Evolutionary conservation across 2,888 invertebrate genomes (phyloP), one percentile per base, ranked within the genome.

Genomic region (Scaptomyza polygonia): DNA sequence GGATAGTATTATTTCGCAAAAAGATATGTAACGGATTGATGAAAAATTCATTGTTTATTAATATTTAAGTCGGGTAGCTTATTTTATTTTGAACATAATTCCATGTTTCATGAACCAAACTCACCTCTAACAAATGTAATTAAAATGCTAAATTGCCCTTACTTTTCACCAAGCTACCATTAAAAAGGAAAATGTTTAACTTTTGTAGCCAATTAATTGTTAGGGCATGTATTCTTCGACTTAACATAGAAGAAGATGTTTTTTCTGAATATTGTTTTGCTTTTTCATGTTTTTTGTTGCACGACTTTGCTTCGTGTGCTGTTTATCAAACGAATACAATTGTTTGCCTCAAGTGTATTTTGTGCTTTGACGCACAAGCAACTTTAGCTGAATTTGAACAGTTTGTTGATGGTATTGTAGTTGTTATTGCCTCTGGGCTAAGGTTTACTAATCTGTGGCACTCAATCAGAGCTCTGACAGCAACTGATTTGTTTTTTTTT

Each of bases 241-340:
- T 11, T 48, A n/a, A 12, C n/a, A 12, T 9, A 5, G 18, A 32
- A 4, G 9, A n/a, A 32, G 5, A n/a, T 49, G 21, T 3, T 11
- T 7, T 2, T 18, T 12, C 8, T 43, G 43, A 7, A 5, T 43
- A 6, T 27, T 32, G 11, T 27, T 32, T 5, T n/a, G n/a, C 5
- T 21, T 27, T 4, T n/a, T 27, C n/a, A 3, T 40, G 4, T 55
- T 58, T 55, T 54, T 45, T 40, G 55, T 55, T 57, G 71, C 78
- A 75, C 78, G 72, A 77, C 67, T 55, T 72, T 52, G 56, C 36
- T 69, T 65, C 88, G 81, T 77, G 84, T 71, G 64, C 73, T 84
- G 84, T 88, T 88, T 86, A 78, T 76, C 70, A 84, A 86, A 84
- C 86, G 86, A 78, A 85, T 85, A 88, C 88, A 88, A 85, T 84